These are phyloP conservation scores for Coreoperca whiteheadi DNA, from an alignment of 2,113 vertebrate species.

Conservation along the genomic window DNA sequence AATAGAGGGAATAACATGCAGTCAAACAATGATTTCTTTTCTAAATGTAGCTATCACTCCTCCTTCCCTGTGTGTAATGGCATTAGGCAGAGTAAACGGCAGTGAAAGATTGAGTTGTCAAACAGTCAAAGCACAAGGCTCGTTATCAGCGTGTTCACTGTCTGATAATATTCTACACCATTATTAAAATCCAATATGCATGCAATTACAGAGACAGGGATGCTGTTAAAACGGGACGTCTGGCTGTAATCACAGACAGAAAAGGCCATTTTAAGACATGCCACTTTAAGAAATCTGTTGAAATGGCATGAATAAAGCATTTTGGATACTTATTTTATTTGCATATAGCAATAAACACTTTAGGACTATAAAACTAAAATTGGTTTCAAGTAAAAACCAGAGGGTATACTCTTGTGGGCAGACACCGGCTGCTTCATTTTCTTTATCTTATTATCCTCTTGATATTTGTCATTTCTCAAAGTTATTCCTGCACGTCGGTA, in stretches of 20 bases:
- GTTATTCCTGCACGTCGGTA: slow-evolving; percentile 37
- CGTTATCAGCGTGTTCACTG: slow-evolving; percentile 80
- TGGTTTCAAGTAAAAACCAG: slow-evolving; percentile 36
- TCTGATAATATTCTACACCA: slow-evolving; percentile 81
- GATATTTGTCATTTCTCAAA: slow-evolving; percentile 62
- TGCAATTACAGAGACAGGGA: slow-evolving; percentile 74
- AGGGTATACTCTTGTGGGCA: slow-evolving; percentile 32
- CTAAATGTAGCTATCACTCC: slow-evolving; percentile 45
- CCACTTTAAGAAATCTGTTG: slow-evolving; percentile 49
- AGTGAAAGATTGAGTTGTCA: slow-evolving; percentile 85
- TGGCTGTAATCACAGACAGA: slow-evolving; percentile 59
- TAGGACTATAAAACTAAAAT: slow-evolving; percentile 13
- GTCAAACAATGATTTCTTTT: slow-evolving; percentile 50
- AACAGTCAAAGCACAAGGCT: slow-evolving; percentile 79
- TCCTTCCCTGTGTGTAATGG: slow-evolving; percentile 38
- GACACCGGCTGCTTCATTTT: slow-evolving; percentile 33
- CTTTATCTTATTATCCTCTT: slow-evolving; percentile 50
- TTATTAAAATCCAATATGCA: slow-evolving; percentile 85
- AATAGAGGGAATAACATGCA: slow-evolving; percentile 51
- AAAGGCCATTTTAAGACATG: slow-evolving; percentile 51
- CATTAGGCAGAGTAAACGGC: slow-evolving; percentile 68
- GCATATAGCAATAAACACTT: slow-evolving; percentile 33
- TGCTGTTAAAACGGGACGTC: slow-evolving; percentile 60
- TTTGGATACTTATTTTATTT: slow-evolving; percentile 42
- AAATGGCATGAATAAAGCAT: slow-evolving; percentile 36